Evolutionary conservation across 2,113 vertebrate species (phyloP).

Genomic region (Pipa parva): DNA sequence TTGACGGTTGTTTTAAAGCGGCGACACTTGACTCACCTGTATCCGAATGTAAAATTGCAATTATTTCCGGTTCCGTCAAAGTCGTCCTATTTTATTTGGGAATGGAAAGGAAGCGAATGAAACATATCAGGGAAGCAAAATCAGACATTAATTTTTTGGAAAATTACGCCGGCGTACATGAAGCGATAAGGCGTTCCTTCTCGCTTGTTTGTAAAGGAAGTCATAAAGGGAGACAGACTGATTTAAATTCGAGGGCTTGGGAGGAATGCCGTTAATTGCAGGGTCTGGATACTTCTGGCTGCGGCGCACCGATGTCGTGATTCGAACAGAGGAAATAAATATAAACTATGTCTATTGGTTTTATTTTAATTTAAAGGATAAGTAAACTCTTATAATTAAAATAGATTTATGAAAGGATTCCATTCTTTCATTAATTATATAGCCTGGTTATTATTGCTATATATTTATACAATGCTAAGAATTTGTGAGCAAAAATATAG

Average conservation of each 20-base stretch:
- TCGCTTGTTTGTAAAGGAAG: not conserved
- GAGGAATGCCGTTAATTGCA: not conserved
- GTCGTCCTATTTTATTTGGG: not conserved
- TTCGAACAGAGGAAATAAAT: too few relatives aligned
- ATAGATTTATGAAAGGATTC: too few relatives aligned
- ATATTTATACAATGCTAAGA: too few relatives aligned
- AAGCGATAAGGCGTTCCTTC: not conserved
- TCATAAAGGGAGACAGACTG: not conserved
- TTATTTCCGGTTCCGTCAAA: not conserved
- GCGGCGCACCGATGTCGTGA: too few relatives aligned
- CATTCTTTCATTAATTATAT: too few relatives aligned
- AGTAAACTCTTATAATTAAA: too few relatives aligned
- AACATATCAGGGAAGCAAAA: not conserved
- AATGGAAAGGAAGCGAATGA: not conserved
- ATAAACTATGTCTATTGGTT: too few relatives aligned
- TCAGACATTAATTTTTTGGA: not conserved
- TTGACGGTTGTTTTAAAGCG: not conserved
- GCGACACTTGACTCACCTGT: not conserved
- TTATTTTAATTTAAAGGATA: too few relatives aligned
- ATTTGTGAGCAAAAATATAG: too few relatives aligned
- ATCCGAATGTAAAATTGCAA: not conserved
- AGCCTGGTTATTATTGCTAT: too few relatives aligned
- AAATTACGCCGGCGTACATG: not conserved
- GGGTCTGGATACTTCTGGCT: not conserved
- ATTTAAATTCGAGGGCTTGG: not conserved